Evolutionary conservation across 35 echinoderm and acorn worm genomes (phyloP).

Genomic region (Anneissia japonica): DNA sequence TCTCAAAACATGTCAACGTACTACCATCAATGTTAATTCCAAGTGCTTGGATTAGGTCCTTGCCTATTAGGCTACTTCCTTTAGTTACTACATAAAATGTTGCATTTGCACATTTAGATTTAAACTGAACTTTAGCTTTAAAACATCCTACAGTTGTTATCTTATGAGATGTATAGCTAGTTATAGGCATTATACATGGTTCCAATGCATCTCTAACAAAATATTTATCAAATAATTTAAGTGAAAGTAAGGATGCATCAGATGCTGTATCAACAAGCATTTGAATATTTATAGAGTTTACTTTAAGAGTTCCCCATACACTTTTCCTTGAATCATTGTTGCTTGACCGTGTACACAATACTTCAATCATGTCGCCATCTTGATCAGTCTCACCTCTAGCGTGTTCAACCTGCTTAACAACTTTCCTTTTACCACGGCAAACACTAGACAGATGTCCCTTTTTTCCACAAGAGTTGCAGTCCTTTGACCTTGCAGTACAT

Average conservation of each 20-base stretch:
- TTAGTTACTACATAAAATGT: background rate
- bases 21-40: slow-evolving; percentile 13
- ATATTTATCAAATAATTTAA: slow-evolving; percentile 11
- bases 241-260: slow-evolving; percentile 1
- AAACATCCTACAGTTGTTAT: background rate
- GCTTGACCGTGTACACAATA: background rate
- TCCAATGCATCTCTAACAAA: background rate
- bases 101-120: background rate
- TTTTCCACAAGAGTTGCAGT: slow-evolving; percentile 31
- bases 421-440: background rate
- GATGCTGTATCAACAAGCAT: slow-evolving; percentile 22
- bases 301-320: background rate
- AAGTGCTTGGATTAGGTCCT: slow-evolving; percentile 26
- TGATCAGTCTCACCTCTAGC: background rate
- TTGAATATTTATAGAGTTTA: background rate
- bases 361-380: no score
- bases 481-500: slow-evolving; percentile 17
- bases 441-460: slow-evolving; percentile 43
- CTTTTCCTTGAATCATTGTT: background rate
- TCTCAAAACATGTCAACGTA: slow-evolving; percentile 3
- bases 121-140: background rate
- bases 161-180: background rate
- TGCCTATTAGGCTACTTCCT: slow-evolving; percentile 4
- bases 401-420: background rate
- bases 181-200: background rate